Evolutionary conservation across 35 echinoderm and acorn worm species (phyloP), one percentile per base, ranked within the genome.

Genomic region (Holothuria glaberrima): DNA sequence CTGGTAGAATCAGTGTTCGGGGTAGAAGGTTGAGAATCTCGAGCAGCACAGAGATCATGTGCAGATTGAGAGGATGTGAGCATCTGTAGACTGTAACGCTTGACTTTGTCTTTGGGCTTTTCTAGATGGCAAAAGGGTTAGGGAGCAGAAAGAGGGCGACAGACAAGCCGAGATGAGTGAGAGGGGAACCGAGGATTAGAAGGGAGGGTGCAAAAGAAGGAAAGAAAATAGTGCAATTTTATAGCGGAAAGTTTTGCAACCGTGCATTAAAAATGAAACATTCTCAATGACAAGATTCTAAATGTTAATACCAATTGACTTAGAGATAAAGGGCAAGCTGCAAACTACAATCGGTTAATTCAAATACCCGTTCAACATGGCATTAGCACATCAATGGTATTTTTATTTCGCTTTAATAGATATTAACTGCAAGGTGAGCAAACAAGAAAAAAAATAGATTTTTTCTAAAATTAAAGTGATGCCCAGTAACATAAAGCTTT

Each of bases 211-310:
- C 80, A 63, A 84, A 58, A 84, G 80, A 84, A 46, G 80, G 57
- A 84, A 78, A 84, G 80, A 84, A 84, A 84, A 84, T 32, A 61
- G 80, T 84, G 80, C 80, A 84, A 61, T 59, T 84, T 58, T 58
- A 58, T 58, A 38, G 34, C 52, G 27, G 41, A 28, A 61, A 59
- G 34, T 61, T 30, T 84, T 84, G 52, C 80, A 31, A 36, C 33
- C 80, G 80, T 84, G 80, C 80, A 84, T 48, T 74, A 35, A 78
- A 54, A 78, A 78, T 78, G 26, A 78, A 27, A 20, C 50, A 78
- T 50, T 48, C 74, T 48, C 74, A 48, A 50, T 35, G 74, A 5
- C 74, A 78, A 78, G 74, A 48, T 78, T 38, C 74, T 48, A 9
- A 54, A 54, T 54, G 50, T 54, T 54, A 54, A 9, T 54, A 14